Conservation (phyloP, 2,888 invertebrate species). For the Drosophila eohydei region DNA sequence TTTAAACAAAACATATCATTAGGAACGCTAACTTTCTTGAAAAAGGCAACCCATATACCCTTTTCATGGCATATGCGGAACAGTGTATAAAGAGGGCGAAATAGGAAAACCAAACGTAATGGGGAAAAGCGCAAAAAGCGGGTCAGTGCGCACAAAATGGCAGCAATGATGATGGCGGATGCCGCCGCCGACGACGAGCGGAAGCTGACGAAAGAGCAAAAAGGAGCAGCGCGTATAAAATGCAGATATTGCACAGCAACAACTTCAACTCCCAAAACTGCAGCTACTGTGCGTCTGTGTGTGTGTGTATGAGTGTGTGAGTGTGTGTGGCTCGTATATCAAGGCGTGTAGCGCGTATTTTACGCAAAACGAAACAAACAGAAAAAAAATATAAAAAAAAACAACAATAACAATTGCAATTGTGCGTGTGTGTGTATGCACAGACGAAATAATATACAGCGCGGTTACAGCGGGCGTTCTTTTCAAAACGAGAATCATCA, state of each 20-base stretch:
- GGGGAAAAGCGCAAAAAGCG: constrained; percentile 73
- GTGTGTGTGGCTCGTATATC: constrained; percentile 54
- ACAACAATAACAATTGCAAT: constrained; percentile 29
- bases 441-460: constrained; percentile 60
- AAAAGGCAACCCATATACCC: constrained; percentile 1
- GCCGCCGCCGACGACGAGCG: constrained; percentile 55
- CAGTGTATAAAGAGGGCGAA: constrained; percentile 35
- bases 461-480: constrained; percentile 35
- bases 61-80: too few relatives aligned
- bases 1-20: neutral
- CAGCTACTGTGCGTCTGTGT: constrained; percentile 7
- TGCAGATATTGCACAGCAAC: constrained; percentile 65
- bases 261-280: constrained; percentile 18
- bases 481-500: constrained; percentile 48
- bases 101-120: constrained; percentile 71
- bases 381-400: constrained; percentile 29
- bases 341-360: constrained; percentile 68
- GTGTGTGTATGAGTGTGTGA: neutral
- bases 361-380: constrained; percentile 64
- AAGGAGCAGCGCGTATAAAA: constrained; percentile 57
- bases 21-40: neutral
- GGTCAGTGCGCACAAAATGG: constrained; percentile 77
- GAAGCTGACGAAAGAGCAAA: constrained; percentile 57
- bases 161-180: constrained; percentile 74
- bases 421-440: constrained; percentile 21